These are phyloP conservation scores for Polyommatus iphigenia DNA, from an alignment of 2,888 invertebrate genomes.

Conservation along the genomic window DNA sequence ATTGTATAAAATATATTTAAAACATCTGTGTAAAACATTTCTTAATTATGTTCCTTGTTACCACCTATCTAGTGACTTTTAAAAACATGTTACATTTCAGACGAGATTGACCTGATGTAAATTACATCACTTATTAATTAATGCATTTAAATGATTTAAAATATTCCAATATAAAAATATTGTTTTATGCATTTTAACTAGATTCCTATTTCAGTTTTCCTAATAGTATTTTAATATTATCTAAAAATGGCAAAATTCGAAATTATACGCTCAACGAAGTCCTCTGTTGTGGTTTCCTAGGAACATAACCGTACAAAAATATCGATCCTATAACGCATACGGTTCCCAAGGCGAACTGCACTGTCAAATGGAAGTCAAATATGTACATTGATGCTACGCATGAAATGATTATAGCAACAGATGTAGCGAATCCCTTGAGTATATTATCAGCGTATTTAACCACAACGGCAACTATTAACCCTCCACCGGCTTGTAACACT, in stretches of 20 bases:
- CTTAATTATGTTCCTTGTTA: background rate
- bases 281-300: conserved; percentile 72
- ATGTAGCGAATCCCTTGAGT: conserved; percentile 98
- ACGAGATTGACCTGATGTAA: conserved; percentile 1
- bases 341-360: conserved; percentile 93
- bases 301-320: conserved; percentile 94
- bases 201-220: background rate
- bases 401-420: conserved; percentile 96
- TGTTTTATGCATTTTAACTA: background rate
- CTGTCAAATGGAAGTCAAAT: conserved; percentile 92
- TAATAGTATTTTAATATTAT: conserved; percentile 35
- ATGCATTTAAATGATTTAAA: background rate
- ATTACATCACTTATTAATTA: background rate
- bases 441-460: conserved; percentile 99
- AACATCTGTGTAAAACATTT: background rate
- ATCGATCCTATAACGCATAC: conserved; percentile 94
- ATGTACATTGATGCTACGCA: conserved; percentile 96
- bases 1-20: background rate
- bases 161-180: conserved; percentile 20
- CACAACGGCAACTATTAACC: conserved; percentile 97
- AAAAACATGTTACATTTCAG: background rate
- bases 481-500: conserved; percentile 95
- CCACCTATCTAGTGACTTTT: background rate
- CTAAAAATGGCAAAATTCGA: conserved; percentile 30
- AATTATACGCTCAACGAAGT: conserved; percentile 65